Evolutionary conservation across 2,797 vertebrate species (phyloP).

Genomic region (Microctenopoma steveboyesi): DNA sequence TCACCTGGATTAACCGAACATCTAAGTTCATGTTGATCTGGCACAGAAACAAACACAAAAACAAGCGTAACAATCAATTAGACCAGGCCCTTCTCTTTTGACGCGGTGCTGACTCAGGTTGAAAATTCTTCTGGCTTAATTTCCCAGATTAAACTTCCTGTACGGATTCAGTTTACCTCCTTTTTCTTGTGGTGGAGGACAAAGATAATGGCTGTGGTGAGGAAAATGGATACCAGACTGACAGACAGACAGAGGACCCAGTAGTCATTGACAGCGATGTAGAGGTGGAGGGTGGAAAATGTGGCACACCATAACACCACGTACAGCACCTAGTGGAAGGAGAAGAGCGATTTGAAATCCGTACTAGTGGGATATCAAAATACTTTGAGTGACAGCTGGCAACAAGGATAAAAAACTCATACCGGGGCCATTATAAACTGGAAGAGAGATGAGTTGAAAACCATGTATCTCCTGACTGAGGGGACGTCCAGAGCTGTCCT

Average conservation of each 20-base stretch:
- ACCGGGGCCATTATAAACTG: conserved; percentile 83
- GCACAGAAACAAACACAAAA: conserved; percentile 25
- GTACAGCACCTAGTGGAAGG: conserved; percentile 77
- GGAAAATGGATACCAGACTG: conserved; percentile 78
- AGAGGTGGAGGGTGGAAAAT: conserved; percentile 82
- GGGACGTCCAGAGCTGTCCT: conserved; percentile 73
- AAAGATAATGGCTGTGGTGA: conserved; percentile 78
- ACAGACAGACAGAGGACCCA: conserved; percentile 83
- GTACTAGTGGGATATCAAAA: neutral
- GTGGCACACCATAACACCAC: conserved; percentile 82
- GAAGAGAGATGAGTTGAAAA: conserved; percentile 84
- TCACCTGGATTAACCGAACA: conserved; percentile 82
- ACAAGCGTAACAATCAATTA: neutral
- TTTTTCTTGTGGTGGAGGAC: conserved; percentile 79
- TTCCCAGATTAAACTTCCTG: neutral
- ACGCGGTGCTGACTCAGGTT: neutral
- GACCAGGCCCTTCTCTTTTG: neutral
- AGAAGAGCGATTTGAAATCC: neutral
- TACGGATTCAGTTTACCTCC: conserved; percentile 30
- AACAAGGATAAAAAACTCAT: conserved; percentile 30
- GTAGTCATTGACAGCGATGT: conserved; percentile 68
- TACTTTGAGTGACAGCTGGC: neutral
- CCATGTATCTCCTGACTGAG: conserved; percentile 82
- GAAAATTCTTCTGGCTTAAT: neutral
- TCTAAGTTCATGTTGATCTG: conserved; percentile 85